Evolutionary conservation across 2,113 vertebrate genomes (phyloP), one percentile per base, ranked within the genome.

Genomic region (Daphoenositta chrysoptera): DNA sequence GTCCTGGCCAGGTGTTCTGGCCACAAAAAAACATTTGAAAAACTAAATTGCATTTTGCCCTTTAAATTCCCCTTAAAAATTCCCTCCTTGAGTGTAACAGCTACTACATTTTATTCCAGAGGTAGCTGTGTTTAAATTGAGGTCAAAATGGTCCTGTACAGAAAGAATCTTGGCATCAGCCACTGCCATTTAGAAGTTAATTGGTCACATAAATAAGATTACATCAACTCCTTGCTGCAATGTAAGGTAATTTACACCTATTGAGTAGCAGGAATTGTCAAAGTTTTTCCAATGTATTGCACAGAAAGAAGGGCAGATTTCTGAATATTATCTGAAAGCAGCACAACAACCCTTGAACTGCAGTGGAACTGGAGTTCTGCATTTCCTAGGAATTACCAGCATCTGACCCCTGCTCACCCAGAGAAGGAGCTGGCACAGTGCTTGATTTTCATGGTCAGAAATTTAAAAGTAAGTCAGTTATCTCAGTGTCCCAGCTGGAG

Each of bases 371-470:
- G 21, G 47, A 83, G 48, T 66, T 58, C 26, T 6, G 51, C 51
- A 73, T 64, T 71, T 72, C 88, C 80, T 63, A 11, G 2, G 7
- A 50, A 70, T 60, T 45, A 65, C n/a, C 11, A 94, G 51, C 78
- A 73, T 37, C 87, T 94, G 83, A 71, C 11, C 71, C 61, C 47
- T 31, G 17, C 27, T 81, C 50, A 78, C 58, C 40, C 70, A 89
- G 70, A 40, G 63, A 85, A 91, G 0, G 22, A 93, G 78, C 51
- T 96, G 95, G 87, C 86, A 92, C 39, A 40, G 56, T 3, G 40
- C 56, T 66, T 40, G 66, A 68, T 89, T 91, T 93, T 70, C 89
- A 94, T 26, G 78, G 87, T 91, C 54, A 85, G 77, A 92, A 69
- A 78, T 53, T 35, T 91, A 28, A 84, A 90, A 82, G 79, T 83